Base-by-base conservation (phyloP, 1,140 invertebrate species). In the Aphelinus atriplicis region DNA sequence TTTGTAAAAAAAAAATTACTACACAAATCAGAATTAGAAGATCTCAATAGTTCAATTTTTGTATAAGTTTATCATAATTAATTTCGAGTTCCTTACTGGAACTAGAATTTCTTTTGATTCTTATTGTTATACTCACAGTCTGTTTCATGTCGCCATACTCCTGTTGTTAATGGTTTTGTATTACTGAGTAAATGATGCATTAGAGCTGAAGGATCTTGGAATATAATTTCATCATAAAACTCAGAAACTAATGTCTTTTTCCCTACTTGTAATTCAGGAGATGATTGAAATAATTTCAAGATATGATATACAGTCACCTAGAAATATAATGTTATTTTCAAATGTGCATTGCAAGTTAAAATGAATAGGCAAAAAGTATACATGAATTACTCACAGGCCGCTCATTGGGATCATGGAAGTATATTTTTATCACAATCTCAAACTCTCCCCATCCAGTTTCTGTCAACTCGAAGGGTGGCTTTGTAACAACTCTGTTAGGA, bases 361-460 rank as follows among this genome's bases (percentile, higher is more conserved):
- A 43, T 43, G 57, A 3, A 69, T 7, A 58, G n/a, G 57, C 6
- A 69, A 71, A 48, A 79, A 46, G 42, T 10, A 68, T 61, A 65
- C 1, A 26, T 45, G 61, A 9, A 3, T 45, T 53, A 91, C 91
- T 93, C 88, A 97, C 97, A 50, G 95, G 95, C 88, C 95, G 90
- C 89, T 99, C 98, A 86, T 97, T 98, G 4, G 96, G 94, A 90
- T 99, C 98, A 83, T 96, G 93, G 83, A 99, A 99, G 88, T 97
- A 97, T 71, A 99, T 96, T 86, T 99, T 99, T 43, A 99, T 99
- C 47, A 97, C 94, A 79, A 99, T 95, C 88, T 99, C 98, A 89
- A 99, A 99, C 89, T 99, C 98, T 81, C 98, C 98, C 98, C 98
- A 99, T 1, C 98, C 98, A 66, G 98, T 99, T 89, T 99, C 98